These are phyloP conservation scores for Pristiophorus japonicus DNA, from an alignment of 2,113 vertebrate species.

Conservation along the genomic window DNA sequence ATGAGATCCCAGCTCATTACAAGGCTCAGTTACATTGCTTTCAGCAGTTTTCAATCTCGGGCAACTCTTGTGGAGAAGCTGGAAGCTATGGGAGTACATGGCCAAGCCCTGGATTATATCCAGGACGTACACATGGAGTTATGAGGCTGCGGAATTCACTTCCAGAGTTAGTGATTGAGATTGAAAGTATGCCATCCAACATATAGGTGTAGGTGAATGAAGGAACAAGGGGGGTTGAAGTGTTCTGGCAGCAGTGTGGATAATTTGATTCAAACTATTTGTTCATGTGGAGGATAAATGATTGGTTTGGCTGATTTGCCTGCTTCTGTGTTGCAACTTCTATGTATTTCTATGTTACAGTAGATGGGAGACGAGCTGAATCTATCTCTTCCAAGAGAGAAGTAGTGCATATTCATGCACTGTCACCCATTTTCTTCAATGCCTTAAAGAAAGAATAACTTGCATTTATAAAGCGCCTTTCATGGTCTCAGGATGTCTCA, in stretches of 20 bases:
- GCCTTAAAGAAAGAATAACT: background rate
- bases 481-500: too few relatives aligned
- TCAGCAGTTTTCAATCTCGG: background rate
- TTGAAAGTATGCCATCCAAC: background rate
- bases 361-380: background rate
- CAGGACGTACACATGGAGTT: background rate
- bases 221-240: background rate
- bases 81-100: background rate
- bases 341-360: background rate
- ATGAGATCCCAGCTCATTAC: background rate
- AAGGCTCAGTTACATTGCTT: background rate
- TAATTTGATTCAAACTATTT: background rate
- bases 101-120: background rate
- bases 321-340: background rate
- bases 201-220: background rate
- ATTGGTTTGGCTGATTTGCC: background rate
- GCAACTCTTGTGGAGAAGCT: background rate
- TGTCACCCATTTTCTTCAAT: background rate
- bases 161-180: background rate
- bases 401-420: background rate
- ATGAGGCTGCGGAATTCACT: background rate
- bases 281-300: background rate
- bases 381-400: background rate
- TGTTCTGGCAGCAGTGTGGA: background rate
- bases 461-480: too few relatives aligned